A percentile compares a stretch with the other conserved stretches of the same genome.
These are phyloP conservation scores for Norana najaformis DNA, from an alignment of 2,888 invertebrate genomes.

Conservation along the genomic window DNA sequence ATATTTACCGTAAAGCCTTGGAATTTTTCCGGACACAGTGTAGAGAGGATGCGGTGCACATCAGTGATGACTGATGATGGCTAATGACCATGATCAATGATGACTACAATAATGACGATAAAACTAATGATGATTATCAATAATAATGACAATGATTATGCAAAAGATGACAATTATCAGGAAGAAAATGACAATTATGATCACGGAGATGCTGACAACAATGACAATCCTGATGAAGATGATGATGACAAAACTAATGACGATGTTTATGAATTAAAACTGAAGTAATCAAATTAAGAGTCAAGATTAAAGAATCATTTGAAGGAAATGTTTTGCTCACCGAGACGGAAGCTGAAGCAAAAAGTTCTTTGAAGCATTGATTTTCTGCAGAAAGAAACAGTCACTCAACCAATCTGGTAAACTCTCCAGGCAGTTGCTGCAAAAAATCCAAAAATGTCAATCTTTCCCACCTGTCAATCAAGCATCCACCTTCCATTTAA, in stretches of 20 bases:
- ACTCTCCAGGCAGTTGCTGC: conserved; percentile 58
- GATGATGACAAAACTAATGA: neutral
- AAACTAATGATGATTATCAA: neutral
- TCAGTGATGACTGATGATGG: no score
- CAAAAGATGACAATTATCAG: neutral
- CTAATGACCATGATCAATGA: neutral
- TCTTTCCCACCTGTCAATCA: neutral
- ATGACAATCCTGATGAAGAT: neutral
- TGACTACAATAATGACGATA: neutral
- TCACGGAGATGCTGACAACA: neutral
- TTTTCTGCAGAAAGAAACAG: conserved; percentile 60
- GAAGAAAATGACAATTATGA: neutral
- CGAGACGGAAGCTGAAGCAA: conserved; percentile 55
- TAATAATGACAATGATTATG: neutral
- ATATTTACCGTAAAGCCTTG: no score
- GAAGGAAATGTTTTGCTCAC: conserved; percentile 34
- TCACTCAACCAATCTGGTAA: conserved; percentile 62
- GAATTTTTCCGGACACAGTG: no score
- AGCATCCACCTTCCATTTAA: neutral
- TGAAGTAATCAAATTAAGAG: neutral
- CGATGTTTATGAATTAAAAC: neutral
- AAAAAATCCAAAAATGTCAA: conserved; percentile 27
- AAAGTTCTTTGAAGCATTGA: conserved; percentile 61
- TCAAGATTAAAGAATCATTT: neutral
- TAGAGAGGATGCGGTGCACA: no score